Evolutionary conservation across 2,113 vertebrate genomes (phyloP).

Genomic region (Mormyrus iriodes): DNA sequence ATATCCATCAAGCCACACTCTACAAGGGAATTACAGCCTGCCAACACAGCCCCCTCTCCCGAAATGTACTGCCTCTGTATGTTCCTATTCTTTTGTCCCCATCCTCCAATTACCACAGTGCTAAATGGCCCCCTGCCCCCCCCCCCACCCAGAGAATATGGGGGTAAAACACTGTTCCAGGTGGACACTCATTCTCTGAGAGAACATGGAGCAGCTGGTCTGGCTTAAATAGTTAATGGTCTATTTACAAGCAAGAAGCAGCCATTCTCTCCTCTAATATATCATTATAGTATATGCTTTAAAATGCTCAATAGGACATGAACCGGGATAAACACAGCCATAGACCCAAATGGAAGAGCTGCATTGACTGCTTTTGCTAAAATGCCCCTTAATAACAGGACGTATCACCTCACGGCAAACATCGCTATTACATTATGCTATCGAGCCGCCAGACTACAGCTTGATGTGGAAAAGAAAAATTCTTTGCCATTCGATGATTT

Average conservation of each 20-base stretch:
- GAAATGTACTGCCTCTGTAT: neutral
- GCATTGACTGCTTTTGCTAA: neutral
- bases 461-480: neutral
- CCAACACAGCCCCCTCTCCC: conserved; percentile 17
- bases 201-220: neutral
- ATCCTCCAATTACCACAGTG: conserved; percentile 41
- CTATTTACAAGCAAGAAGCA: neutral
- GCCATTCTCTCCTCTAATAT: neutral
- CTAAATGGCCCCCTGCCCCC: conserved; percentile 56
- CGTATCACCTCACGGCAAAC: neutral
- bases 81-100: conserved; percentile 20
- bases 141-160: conserved; percentile 42
- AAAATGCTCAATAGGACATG: neutral
- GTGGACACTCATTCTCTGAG: neutral
- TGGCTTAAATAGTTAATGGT: neutral
- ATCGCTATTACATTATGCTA: neutral
- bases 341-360: neutral
- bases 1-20: conserved; percentile 48
- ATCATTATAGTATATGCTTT: neutral
- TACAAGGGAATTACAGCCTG: conserved; percentile 30
- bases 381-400: neutral
- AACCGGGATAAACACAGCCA: neutral
- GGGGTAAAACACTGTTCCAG: neutral
- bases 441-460: neutral
- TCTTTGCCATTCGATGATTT: neutral